Base-by-base conservation (phyloP, 30 jellyfish, hydroid and myxozoan species). In the Morbakka virulenta region DNA sequence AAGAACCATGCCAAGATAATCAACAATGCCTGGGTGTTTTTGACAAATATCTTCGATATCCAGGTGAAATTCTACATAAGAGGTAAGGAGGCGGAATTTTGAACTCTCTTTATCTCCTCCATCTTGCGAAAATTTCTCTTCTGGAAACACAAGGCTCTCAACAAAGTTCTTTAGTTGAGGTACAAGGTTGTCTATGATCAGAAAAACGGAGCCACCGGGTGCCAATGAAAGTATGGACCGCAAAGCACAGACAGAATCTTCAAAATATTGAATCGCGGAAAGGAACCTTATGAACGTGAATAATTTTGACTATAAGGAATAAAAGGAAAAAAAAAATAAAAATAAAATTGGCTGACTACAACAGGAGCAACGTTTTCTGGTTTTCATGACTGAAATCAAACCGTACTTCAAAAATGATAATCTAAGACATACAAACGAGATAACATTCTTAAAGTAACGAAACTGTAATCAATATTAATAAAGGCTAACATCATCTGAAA, bases 11-110 rank as follows among this genome's bases (percentile, higher is more conserved):
- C 53, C 80, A 23, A 91, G 50, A 74, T 47, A 74, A 31, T 67
- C 82, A 36, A 95, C 81, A 25, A 91, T 52, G 32, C 68, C 85
- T n/a, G 94, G 93, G 28, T 64, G 88, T 24, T 64, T 70, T 27
- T 77, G 77, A 64, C 73, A 31, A 2, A 81, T 88, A 50, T 80
- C 95, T 33, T 88, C 91, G 32, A 84, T 85, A 71, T 91, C 98
- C 70, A 91, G 85, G 23, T 96, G 82, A 70, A 52, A 91, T 53
- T 91, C 98, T 12, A 95, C 93, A 72, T 91, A 91, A 20, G 98
- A 81, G 14, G 96, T 77, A 36, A 51, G 74, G 84, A 91, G 61
- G 79, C 75, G 74, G 52, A 69, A 91, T 2, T 68, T 64, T 21
- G 74, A 82, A 36, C 69, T 91, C 62, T 91, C 98, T 66, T 90